Evolutionary conservation across 2,888 invertebrate genomes (phyloP).

Genomic region (Eristalis tenax): DNA sequence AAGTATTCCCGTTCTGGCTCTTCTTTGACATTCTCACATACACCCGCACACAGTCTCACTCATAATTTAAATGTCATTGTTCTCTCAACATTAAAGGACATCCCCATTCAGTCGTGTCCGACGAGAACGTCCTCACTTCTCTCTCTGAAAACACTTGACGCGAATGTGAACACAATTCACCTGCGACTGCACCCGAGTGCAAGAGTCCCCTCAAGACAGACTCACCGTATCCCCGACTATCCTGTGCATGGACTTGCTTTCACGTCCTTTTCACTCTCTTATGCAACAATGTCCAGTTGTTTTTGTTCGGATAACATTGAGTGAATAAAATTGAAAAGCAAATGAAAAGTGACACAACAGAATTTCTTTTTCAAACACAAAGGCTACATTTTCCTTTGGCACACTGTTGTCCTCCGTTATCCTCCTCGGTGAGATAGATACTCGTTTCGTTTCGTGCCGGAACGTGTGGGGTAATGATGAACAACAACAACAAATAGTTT

Average conservation of each 20-base stretch:
- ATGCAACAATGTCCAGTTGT: constrained; percentile 65
- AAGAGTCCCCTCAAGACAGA: constrained; percentile 1
- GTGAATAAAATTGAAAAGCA: constrained; percentile 40
- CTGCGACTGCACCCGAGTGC: constrained; percentile 19
- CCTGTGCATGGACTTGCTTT: constrained; percentile 4
- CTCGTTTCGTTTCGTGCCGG: neutral
- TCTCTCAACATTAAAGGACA: constrained; percentile 38
- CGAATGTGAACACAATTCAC: constrained; percentile 48
- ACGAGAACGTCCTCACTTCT: constrained; percentile 33
- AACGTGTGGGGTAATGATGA: neutral
- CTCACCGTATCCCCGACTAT: neutral
- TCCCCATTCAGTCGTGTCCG: constrained; percentile 27
- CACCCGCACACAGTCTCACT: neutral
- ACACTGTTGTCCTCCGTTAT: neutral
- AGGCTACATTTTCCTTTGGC: constrained; percentile 10
- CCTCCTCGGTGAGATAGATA: neutral
- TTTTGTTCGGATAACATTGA: constrained; percentile 37
- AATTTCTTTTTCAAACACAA: neutral
- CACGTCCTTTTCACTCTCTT: constrained; percentile 6
- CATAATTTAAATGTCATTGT: constrained; percentile 47
- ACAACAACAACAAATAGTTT: constrained; percentile 12
- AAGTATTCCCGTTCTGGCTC: neutral
- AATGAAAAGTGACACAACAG: constrained; percentile 30
- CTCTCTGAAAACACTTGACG: constrained; percentile 47
- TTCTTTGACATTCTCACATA: neutral